Evolutionary conservation across 37 sponge, comb jelly and placozoan species (phyloP).

Genomic region (Halisarca cf. caerulea): DNA sequence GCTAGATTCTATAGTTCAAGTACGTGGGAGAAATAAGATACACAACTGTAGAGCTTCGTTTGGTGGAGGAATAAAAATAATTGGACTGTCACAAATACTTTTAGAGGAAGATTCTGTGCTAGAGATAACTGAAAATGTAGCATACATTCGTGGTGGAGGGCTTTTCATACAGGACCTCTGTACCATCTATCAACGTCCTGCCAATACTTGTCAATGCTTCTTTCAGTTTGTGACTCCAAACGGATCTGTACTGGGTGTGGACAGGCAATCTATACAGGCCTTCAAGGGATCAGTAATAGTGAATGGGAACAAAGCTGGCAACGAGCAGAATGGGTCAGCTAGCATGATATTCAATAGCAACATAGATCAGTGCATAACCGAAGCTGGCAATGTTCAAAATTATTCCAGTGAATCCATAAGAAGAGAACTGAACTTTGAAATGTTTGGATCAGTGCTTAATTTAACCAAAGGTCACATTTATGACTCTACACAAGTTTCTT

Average conservation of each 20-base stretch:
- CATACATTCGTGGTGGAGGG: background rate
- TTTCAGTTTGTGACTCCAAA: background rate
- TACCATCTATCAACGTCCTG: background rate
- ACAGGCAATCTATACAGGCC: background rate
- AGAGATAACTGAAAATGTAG: background rate
- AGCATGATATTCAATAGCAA: conserved; percentile 14
- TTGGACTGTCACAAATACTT: background rate
- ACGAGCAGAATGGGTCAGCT: background rate
- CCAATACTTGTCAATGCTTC: background rate
- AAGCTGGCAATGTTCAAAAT: background rate
- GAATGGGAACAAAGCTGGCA: background rate
- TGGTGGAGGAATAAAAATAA: background rate
- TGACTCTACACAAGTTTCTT: background rate
- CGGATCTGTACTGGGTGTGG: background rate
- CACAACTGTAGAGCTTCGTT: background rate
- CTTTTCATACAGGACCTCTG: conserved; percentile 9
- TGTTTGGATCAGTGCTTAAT: background rate
- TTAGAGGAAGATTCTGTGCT: background rate
- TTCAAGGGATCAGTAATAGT: background rate
- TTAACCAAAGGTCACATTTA: background rate
- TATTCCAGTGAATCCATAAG: too few species aligned
- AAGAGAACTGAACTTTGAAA: background rate
- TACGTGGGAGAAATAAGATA: background rate
- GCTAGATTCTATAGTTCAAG: background rate
- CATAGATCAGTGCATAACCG: background rate